Evolutionary conservation across 2,797 vertebrate genomes (phyloP).

Genomic region (Botia almorhae): DNA sequence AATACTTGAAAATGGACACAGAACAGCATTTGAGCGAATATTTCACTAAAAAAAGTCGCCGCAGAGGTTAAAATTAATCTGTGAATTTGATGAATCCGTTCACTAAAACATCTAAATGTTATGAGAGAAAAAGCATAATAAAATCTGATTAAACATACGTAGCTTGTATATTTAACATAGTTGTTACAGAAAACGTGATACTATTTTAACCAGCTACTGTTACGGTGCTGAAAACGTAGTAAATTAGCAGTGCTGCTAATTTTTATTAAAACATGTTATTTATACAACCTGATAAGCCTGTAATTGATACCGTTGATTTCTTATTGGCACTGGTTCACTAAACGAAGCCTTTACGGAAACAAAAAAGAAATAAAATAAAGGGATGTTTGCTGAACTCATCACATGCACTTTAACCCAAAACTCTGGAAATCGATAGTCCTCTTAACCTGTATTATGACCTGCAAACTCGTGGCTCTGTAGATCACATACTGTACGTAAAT

Average conservation of each 20-base stretch:
- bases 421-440: neutral
- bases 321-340: neutral
- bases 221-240: no score
- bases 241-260: no score
- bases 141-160: no score
- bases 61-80: neutral
- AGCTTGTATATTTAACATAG: no score
- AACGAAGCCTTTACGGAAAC: neutral
- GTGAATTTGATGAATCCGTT: neutral
- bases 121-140: no score
- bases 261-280: no score
- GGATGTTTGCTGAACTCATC: slow-evolving; percentile 16
- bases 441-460: neutral
- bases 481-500: neutral
- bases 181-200: no score
- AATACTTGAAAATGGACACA: no score
- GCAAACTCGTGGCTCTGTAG: neutral
- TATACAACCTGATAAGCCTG: neutral
- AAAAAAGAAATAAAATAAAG: neutral
- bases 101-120: neutral
- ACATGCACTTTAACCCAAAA: neutral
- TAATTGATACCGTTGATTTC: neutral
- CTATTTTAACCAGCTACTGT: no score
- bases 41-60: neutral
- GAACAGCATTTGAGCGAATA: neutral